Percentiles rank a stretch among this genome's conserved stretches.
Conservation (phyloP, 2,113 vertebrate species). For the Oreotragus oreotragus region DNA sequence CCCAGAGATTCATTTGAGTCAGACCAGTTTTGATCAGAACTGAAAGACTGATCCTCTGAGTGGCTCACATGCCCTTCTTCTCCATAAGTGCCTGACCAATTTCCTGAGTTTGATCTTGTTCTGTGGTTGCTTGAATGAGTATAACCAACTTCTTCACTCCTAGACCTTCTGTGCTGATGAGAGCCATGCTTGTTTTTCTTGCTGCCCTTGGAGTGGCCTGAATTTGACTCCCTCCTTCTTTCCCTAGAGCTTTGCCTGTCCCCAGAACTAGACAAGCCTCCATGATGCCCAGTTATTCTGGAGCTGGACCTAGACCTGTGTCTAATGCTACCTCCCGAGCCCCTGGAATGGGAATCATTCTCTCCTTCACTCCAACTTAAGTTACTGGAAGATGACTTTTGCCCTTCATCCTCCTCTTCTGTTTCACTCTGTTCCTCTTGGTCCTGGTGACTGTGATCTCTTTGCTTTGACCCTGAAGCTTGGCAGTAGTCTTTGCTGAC, state of each 20-base stretch:
- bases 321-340: not conserved
- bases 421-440: constrained; percentile 69
- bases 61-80: not conserved
- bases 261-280: not conserved
- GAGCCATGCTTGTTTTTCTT: not conserved
- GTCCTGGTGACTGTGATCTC: not conserved
- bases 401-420: not conserved
- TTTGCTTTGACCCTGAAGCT: constrained; percentile 72
- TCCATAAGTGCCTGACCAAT: not conserved
- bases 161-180: not conserved
- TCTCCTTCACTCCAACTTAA: constrained; percentile 49
- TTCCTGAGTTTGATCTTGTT: not conserved
- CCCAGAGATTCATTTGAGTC: not conserved
- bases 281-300: not conserved
- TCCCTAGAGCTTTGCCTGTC: not conserved
- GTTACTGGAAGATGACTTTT: constrained; percentile 10
- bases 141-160: not conserved
- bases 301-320: not conserved
- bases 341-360: not conserved
- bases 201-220: not conserved
- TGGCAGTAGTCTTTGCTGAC: constrained; percentile 56
- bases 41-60: not conserved
- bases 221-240: not conserved
- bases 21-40: not conserved
- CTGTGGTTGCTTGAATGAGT: not conserved